These are phyloP conservation scores for Drosophila dunni DNA, from an alignment of 1,140 invertebrate species.

Conservation along the genomic window DNA sequence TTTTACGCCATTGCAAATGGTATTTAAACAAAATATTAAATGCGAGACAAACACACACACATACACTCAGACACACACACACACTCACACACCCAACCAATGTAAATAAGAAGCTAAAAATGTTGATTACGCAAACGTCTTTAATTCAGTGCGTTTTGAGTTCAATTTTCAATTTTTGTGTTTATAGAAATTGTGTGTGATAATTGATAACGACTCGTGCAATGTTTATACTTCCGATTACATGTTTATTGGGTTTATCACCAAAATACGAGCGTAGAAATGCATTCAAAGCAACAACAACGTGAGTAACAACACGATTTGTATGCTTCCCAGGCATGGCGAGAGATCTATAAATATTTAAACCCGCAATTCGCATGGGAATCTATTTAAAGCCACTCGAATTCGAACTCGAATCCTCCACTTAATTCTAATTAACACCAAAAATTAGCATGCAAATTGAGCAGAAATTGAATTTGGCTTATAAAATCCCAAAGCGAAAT, in stretches of 20 bases:
- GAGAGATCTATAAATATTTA: conserved; percentile 22
- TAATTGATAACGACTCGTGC: conserved; percentile 5
- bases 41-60: conserved; percentile 35
- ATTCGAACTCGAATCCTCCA: not conserved
- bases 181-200: conserved; percentile 19
- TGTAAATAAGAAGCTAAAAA: conserved; percentile 69
- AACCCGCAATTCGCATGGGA: not conserved
- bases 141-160: conserved; percentile 28
- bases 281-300: not conserved
- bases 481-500: conserved; percentile 27
- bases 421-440: conserved; percentile 21
- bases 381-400: not conserved
- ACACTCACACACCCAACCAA: conserved; percentile 16
- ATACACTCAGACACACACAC: conserved; percentile 16
- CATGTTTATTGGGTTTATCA: conserved; percentile 23
- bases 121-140: conserved; percentile 73
- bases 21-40: conserved; percentile 71
- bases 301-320: too few relatives aligned
- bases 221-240: conserved; percentile 30
- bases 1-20: conserved; percentile 69
- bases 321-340: conserved; percentile 13
- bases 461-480: conserved; percentile 29
- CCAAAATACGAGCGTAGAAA: not conserved
- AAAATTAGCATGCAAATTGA: conserved; percentile 38
- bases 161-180: conserved; percentile 24